Conservation (phyloP, 2,797 vertebrate species). For the Trichosurus vulpecula region DNA sequence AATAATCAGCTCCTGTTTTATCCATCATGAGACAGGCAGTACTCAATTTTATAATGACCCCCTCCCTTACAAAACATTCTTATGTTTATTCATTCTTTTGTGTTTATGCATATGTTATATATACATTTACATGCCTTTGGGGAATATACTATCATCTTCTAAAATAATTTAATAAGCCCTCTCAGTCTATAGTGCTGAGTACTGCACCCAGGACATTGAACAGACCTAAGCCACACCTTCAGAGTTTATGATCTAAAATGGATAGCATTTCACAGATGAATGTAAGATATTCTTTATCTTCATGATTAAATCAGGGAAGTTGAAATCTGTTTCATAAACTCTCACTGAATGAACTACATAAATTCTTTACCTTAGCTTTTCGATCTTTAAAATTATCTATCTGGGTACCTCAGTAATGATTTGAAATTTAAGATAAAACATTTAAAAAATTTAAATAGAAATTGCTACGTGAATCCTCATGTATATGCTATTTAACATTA, state of each 20-base stretch:
- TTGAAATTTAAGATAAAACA: neutral
- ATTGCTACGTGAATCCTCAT: neutral
- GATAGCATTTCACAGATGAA: conserved; percentile 9
- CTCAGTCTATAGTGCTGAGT: neutral
- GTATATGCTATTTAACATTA: neutral
- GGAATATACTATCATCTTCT: neutral
- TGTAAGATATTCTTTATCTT: neutral
- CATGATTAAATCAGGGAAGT: neutral
- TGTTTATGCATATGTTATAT: neutral
- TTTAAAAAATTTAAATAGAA: neutral
- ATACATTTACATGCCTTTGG: neutral
- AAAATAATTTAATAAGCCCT: conserved; percentile 7
- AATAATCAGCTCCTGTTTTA: neutral
- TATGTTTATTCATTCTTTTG: neutral
- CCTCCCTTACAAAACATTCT: neutral
- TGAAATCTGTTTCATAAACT: neutral
- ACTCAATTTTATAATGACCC: neutral
- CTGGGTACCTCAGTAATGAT: neutral
- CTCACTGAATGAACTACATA: neutral
- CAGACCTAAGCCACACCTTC: neutral
- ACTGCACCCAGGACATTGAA: neutral
- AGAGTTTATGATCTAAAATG: conserved; percentile 7
- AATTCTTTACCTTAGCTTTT: neutral
- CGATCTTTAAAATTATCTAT: conserved; percentile 7
- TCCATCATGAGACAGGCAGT: neutral